Conservation (phyloP, 2,888 invertebrate genomes). For the Leptinotarsa juncta region DNA sequence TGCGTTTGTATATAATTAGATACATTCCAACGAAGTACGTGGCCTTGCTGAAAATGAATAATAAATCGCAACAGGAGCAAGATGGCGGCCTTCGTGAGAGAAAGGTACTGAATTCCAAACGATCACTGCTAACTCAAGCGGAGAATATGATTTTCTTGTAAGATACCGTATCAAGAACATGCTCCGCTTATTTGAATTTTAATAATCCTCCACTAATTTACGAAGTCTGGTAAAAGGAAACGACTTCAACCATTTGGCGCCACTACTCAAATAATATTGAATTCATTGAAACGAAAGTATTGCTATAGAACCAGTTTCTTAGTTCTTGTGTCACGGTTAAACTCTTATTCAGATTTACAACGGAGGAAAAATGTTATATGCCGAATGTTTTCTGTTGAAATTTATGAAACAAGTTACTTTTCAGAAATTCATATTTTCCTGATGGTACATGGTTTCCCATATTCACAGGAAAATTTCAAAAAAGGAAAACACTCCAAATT, state of each 20-base stretch:
- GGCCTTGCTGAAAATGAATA: constrained; percentile 37
- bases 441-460: no score
- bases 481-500: no score
- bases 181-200: neutral
- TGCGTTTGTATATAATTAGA: constrained; percentile 18
- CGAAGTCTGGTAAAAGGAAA: neutral
- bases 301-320: neutral
- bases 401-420: no score
- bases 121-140: constrained; percentile 17
- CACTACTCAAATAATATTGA: no score
- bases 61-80: constrained; percentile 33
- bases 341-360: neutral
- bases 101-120: constrained; percentile 49
- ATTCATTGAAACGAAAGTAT: no score
- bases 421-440: no score
- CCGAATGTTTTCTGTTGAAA: no score
- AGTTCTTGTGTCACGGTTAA: neutral
- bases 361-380: neutral
- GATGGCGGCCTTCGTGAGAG: constrained; percentile 51
- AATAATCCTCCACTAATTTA: neutral
- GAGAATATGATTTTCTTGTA: neutral
- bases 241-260: neutral
- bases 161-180: neutral
- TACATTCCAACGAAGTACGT: constrained; percentile 42
- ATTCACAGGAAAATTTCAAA: no score